Conservation (phyloP, 2,113 vertebrate genomes). For the Hippocampus abdominalis region DNA sequence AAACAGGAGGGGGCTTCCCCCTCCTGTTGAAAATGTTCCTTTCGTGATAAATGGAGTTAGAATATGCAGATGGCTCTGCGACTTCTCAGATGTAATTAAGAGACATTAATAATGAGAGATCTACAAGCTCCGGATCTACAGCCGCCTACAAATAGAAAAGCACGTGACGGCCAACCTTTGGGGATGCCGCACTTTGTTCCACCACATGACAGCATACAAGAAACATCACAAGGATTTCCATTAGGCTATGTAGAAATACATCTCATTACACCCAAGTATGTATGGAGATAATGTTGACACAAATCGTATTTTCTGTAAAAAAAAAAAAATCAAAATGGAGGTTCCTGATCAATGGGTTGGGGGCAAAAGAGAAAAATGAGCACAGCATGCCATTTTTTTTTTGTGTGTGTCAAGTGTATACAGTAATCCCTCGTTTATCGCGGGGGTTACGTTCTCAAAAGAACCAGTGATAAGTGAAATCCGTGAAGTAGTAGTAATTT, state of each 20-base stretch:
- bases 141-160: constrained; percentile 3
- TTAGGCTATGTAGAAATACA: background rate
- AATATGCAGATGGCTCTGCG: constrained; percentile 21
- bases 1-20: constrained; percentile 18
- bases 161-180: constrained; percentile 11
- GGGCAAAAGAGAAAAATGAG: too few species aligned
- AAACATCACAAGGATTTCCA: background rate
- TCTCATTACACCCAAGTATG: background rate
- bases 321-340: too few species aligned
- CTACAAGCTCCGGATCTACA: background rate
- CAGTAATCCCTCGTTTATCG: too few species aligned
- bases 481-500: too few species aligned
- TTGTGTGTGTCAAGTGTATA: too few species aligned
- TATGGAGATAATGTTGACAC: background rate
- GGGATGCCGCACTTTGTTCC: constrained; percentile 17
- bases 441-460: too few species aligned
- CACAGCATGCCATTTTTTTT: too few species aligned
- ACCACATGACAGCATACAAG: background rate
- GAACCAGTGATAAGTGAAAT: too few species aligned
- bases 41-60: constrained; percentile 54
- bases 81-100: background rate
- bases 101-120: constrained; percentile 15
- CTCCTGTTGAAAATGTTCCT: constrained; percentile 35
- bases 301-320: background rate
- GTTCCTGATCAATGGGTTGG: too few species aligned